Percentiles rank a stretch among this genome's conserved stretches.
Conservation (phyloP, 2,113 vertebrate species). For the Tupaia tana region DNA sequence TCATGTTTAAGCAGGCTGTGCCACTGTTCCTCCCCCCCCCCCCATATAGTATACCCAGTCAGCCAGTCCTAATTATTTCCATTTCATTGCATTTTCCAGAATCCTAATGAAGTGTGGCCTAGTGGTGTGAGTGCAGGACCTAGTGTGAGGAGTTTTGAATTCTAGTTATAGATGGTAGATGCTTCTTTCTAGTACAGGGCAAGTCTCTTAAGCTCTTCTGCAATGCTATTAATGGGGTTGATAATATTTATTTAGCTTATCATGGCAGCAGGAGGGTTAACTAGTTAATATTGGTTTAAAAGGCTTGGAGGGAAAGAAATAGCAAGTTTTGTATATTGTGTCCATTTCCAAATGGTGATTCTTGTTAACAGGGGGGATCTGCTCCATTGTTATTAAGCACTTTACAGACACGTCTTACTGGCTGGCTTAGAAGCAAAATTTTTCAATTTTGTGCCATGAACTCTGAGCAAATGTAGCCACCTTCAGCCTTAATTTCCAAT, state of each 20-base stretch:
- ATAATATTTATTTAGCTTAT: conserved; percentile 62
- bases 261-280: conserved; percentile 47
- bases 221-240: conserved; percentile 6
- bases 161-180: conserved; percentile 18
- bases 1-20: conserved; percentile 61
- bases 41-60: conserved; percentile 29
- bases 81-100: conserved; percentile 67
- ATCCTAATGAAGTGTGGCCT: conserved; percentile 69
- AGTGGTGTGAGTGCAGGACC: conserved; percentile 37
- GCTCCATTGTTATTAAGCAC: conserved; percentile 6
- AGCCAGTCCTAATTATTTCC: conserved; percentile 65
- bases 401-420: conserved; percentile 1
- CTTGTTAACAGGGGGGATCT: conserved; percentile 48
- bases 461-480: conserved; percentile 50
- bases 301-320: conserved; percentile 41
- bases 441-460: neutral
- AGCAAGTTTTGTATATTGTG: conserved; percentile 14
- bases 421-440: conserved; percentile 43
- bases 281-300: conserved; percentile 56
- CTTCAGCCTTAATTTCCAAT: conserved; percentile 38
- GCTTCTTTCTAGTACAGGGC: conserved; percentile 31
- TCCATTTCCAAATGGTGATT: conserved; percentile 62
- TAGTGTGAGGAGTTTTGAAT: conserved; percentile 43
- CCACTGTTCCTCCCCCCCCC: too few relatives aligned
- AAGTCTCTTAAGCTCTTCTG: conserved; percentile 37